phyloP scores from a whole-genome alignment of 2,797 vertebrate genomes.

The Anolis apletophallus region DNA sequence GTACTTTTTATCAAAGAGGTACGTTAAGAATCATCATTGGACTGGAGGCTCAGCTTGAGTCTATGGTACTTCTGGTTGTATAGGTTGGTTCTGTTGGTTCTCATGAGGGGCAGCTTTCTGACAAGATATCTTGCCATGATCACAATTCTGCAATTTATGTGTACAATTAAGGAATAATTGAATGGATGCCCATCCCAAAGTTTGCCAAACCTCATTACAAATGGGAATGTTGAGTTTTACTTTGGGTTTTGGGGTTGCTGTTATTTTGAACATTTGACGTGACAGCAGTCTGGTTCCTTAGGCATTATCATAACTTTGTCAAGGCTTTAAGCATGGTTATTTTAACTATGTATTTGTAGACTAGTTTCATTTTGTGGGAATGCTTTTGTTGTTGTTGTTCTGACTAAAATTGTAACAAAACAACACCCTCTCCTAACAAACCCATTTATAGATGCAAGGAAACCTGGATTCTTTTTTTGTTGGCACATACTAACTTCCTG shows the following conservation, averaged over 20 bases:
- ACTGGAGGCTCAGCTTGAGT: too few relatives aligned
- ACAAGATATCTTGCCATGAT: too few relatives aligned
- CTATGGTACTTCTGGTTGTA: too few relatives aligned
- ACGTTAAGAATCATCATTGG: too few relatives aligned
- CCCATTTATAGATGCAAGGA: conserved; percentile 3
- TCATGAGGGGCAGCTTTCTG: too few relatives aligned
- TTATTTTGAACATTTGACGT: neutral
- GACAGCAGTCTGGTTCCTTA: neutral
- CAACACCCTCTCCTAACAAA: neutral
- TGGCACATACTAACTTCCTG: neutral
- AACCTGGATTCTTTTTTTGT: neutral
- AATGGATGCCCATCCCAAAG: neutral
- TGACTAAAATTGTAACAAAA: neutral
- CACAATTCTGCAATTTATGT: too few relatives aligned
- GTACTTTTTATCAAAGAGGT: too few relatives aligned
- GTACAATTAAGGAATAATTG: neutral
- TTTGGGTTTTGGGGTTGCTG: too few relatives aligned
- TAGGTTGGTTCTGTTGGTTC: too few relatives aligned
- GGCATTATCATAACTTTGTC: neutral
- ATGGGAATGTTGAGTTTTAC: neutral
- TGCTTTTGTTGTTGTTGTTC: neutral
- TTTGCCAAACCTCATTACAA: neutral
- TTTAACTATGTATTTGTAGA: neutral
- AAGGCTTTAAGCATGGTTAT: neutral
- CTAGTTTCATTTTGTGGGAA: neutral